These are phyloP conservation scores for Tipula vernalis DNA, from an alignment of 2,888 invertebrate genomes.

Conservation along the genomic window DNA sequence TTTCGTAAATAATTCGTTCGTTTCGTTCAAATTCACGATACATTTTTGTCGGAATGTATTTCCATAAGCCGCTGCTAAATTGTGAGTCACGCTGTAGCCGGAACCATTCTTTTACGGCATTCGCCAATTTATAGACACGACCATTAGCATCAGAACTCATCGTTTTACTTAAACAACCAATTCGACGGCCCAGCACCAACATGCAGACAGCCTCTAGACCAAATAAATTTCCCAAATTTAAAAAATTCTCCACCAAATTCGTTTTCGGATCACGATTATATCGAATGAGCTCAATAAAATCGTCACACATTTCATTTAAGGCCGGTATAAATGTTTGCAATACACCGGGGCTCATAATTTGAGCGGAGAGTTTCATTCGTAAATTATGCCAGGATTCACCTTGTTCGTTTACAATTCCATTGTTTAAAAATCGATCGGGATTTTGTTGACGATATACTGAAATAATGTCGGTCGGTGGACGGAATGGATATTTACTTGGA, in stretches of 20 bases:
- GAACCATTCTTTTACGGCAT: conserved; percentile 67
- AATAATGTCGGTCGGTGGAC: conserved; percentile 73
- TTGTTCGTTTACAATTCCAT: conserved; percentile 72
- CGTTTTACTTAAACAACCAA: conserved; percentile 51
- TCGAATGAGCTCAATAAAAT: conserved; percentile 56
- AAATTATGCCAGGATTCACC: conserved; percentile 68
- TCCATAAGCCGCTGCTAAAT: conserved; percentile 73
- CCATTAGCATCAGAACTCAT: conserved; percentile 40
- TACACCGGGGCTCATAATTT: conserved; percentile 62
- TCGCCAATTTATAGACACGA: conserved; percentile 45
- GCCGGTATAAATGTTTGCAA: conserved; percentile 63
- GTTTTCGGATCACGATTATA: conserved; percentile 40
- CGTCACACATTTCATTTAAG: conserved; percentile 61
- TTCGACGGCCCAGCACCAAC: conserved; percentile 61
- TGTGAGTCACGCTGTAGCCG: conserved; percentile 67
- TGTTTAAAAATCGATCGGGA: conserved; percentile 68
- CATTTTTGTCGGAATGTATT: conserved; percentile 57
- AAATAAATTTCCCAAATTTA: conserved; percentile 61
- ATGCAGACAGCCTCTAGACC: conserved; percentile 73
- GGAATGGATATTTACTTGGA: conserved; percentile 59
- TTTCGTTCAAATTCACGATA: conserved; percentile 57
- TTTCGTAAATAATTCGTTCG: conserved; percentile 71
- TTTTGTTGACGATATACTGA: conserved; percentile 58
- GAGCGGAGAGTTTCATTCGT: conserved; percentile 57
- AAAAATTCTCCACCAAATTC: conserved; percentile 48